These are phyloP conservation scores for Aptenodytes forsteri DNA, from an alignment of 2,113 vertebrate species.

Conservation along the genomic window DNA sequence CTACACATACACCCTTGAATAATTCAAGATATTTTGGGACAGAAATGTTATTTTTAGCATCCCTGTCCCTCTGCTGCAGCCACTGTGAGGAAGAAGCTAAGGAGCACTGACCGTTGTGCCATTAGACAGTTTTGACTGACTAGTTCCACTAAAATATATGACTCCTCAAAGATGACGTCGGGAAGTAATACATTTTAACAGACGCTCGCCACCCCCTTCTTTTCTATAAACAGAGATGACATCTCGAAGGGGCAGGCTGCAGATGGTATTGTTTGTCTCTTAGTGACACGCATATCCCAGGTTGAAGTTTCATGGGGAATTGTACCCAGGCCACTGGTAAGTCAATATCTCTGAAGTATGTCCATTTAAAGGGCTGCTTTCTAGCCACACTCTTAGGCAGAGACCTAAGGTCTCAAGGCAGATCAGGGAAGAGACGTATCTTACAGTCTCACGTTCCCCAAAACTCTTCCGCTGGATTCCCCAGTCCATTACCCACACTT, in stretches of 20 bases:
- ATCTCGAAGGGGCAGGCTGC: constrained; percentile 24
- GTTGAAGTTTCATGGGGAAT: constrained; percentile 5
- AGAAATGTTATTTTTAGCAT: constrained; percentile 2
- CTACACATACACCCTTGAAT: not conserved
- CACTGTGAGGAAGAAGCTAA: not conserved
- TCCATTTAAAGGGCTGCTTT: constrained; percentile 15
- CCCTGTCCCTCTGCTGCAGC: not conserved
- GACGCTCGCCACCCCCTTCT: constrained; percentile 5
- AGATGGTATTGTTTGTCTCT: constrained; percentile 46
- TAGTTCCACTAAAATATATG: not conserved
- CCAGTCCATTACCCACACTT: not conserved
- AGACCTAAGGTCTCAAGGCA: not conserved
- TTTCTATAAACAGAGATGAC: constrained; percentile 48
- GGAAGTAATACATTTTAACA: constrained; percentile 28
- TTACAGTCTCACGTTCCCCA: not conserved
- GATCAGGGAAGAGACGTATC: not conserved
- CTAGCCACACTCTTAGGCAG: not conserved
- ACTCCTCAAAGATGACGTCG: not conserved
- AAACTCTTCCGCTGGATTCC: not conserved
- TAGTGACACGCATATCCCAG: not conserved
- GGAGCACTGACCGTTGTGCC: not conserved
- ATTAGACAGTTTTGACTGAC: constrained; percentile 4
- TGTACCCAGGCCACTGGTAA: constrained; percentile 9
- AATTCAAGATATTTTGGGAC: not conserved
- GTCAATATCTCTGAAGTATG: constrained; percentile 10